A percentile compares a stretch with the other conserved stretches of the same genome.
Evolutionary conservation across 2,888 invertebrate species (phyloP).

Genomic region (Ischnus inquisitorius): DNA sequence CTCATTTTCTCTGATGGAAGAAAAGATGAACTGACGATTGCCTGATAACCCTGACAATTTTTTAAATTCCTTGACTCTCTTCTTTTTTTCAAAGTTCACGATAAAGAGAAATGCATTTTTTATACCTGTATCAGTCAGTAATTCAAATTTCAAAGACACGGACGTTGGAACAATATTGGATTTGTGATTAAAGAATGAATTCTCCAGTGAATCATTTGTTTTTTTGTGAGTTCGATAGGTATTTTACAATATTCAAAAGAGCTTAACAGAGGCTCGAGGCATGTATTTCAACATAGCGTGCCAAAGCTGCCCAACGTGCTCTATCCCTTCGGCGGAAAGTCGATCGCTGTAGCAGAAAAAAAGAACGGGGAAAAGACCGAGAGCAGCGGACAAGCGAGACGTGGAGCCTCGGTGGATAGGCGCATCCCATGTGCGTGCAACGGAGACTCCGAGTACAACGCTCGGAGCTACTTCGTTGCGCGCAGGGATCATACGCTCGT

Average conservation of each 20-base stretch:
- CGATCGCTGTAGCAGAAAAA: neutral
- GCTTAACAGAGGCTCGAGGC: neutral
- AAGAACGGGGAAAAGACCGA: neutral
- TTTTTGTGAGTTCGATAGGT: neutral
- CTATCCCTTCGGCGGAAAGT: constrained; percentile 35
- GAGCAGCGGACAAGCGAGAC: constrained; percentile 25
- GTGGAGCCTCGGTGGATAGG: neutral
- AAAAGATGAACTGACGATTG: no score
- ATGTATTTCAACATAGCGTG: neutral
- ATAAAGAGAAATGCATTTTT: no score
- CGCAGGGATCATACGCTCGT: neutral
- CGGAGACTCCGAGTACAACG: neutral
- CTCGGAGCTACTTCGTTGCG: constrained; percentile 6
- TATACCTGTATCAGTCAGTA: no score
- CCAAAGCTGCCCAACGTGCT: constrained; percentile 12
- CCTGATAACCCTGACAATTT: no score
- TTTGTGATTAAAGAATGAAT: neutral
- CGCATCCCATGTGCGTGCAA: constrained; percentile 11
- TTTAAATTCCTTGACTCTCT: no score
- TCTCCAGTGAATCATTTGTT: neutral
- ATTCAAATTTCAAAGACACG: no score
- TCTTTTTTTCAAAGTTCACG: no score
- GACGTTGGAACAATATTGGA: no score
- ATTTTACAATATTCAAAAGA: neutral
- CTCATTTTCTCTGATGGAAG: no score